Evolutionary conservation across 1,140 invertebrate species (phyloP).

Genomic region (Saccostrea cuccullata): DNA sequence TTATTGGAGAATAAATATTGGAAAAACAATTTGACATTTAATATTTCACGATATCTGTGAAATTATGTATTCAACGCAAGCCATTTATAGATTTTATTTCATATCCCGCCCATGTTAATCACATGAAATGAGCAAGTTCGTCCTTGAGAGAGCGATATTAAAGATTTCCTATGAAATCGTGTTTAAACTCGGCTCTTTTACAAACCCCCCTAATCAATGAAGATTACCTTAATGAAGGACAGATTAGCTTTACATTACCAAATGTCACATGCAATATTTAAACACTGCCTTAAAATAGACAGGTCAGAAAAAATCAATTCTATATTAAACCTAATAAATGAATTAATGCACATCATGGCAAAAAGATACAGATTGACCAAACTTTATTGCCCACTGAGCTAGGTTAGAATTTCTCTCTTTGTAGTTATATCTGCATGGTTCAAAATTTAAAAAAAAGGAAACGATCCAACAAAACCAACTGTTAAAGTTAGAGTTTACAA

Average conservation of each 20-base stretch:
- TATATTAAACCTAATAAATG: too few relatives aligned
- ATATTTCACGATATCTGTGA: conserved; percentile 8
- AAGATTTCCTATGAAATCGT: not conserved
- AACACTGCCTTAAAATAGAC: too few relatives aligned
- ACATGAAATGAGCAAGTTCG: not conserved
- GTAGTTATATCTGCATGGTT: too few relatives aligned
- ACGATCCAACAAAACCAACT: too few relatives aligned
- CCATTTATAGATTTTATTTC: conserved; percentile 1
- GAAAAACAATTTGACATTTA: conserved; percentile 13
- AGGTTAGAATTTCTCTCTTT: too few relatives aligned
- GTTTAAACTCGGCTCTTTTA: not conserved
- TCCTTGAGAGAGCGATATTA: not conserved
- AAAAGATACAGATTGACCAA: too few relatives aligned
- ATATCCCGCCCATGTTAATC: not conserved
- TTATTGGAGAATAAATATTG: not conserved
- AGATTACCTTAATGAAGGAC: not conserved
- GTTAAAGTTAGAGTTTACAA: too few relatives aligned
- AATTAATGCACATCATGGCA: too few relatives aligned
- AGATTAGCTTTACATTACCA: not conserved
- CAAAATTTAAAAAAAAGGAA: too few relatives aligned
- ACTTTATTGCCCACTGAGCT: too few relatives aligned
- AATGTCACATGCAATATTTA: not conserved
- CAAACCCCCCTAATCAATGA: not conserved
- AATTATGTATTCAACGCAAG: not conserved
- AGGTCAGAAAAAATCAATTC: too few relatives aligned